phyloP scores from a whole-genome alignment of 2,888 invertebrate genomes.

The Callosobruchus maculatus region DNA sequence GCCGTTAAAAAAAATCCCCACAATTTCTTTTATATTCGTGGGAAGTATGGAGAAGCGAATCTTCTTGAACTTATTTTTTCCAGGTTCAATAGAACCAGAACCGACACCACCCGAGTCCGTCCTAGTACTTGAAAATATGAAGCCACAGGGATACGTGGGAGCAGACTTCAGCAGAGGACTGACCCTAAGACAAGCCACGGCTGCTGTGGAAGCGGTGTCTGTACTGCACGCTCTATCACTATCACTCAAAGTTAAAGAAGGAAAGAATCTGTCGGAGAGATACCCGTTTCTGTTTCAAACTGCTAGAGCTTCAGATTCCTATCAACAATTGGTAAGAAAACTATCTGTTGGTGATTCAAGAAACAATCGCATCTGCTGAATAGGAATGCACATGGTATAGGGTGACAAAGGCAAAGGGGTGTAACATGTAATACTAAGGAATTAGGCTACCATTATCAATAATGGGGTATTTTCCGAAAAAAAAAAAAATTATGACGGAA shows the following conservation, averaged over 20 bases:
- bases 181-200: conserved; percentile 60
- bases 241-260: conserved; percentile 57
- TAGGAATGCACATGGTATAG: too few species aligned
- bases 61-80: too few species aligned
- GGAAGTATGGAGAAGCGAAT: too few species aligned
- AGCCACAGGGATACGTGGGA: conserved; percentile 60
- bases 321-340: conserved; percentile 60
- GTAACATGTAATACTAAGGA: too few species aligned
- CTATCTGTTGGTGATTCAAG: too few species aligned
- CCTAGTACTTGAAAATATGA: conserved; percentile 72
- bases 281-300: conserved; percentile 74
- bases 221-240: conserved; percentile 71
- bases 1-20: too few species aligned
- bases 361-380: too few species aligned
- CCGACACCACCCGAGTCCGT: conserved; percentile 59
- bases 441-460: too few species aligned
- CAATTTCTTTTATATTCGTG: too few species aligned
- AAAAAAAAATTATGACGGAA: too few species aligned
- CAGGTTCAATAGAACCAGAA: conserved; percentile 44
- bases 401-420: too few species aligned
- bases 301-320: conserved; percentile 74
- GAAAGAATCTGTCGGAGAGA: conserved; percentile 51
- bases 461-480: too few species aligned
- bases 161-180: conserved; percentile 69
- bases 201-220: conserved; percentile 70